A percentile compares a stretch with the other conserved stretches of the same genome.
Evolutionary conservation across 2,888 invertebrate genomes (phyloP).

Genomic region (Cephus nigrinus): DNA sequence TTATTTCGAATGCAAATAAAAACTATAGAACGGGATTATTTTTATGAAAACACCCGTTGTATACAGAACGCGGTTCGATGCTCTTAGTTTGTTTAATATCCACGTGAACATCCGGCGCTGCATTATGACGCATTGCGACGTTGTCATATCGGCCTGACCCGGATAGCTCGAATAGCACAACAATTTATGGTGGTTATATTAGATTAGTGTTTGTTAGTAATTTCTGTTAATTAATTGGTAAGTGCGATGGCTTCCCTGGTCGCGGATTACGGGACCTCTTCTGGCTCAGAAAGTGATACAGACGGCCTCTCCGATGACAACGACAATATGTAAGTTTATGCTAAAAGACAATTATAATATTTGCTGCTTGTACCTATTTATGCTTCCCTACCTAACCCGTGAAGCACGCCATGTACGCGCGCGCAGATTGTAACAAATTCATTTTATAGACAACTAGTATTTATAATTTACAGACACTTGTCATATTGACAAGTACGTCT

Average conservation of each 20-base stretch:
- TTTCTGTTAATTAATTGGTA: slow-evolving; percentile 36
- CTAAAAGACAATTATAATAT: slow-evolving; percentile 7
- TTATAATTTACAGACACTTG: neutral
- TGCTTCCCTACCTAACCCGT: neutral
- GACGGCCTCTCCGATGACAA: slow-evolving; percentile 45
- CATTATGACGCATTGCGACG: slow-evolving; percentile 22
- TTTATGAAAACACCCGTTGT: slow-evolving; percentile 11
- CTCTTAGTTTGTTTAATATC: neutral
- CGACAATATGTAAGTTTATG: slow-evolving; percentile 58
- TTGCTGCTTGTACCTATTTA: neutral
- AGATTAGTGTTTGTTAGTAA: slow-evolving; percentile 31
- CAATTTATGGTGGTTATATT: slow-evolving; percentile 26
- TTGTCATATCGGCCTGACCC: slow-evolving; percentile 38
- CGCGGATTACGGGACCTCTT: slow-evolving; percentile 74
- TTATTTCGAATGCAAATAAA: neutral
- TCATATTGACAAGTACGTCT: neutral
- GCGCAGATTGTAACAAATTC: neutral
- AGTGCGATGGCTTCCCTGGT: slow-evolving; percentile 74
- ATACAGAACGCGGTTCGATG: neutral
- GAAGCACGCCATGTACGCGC: neutral
- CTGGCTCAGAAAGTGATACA: slow-evolving; percentile 69
- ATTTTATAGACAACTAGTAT: neutral
- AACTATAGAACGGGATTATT: neutral
- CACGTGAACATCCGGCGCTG: slow-evolving; percentile 12
- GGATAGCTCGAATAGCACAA: slow-evolving; percentile 22